Percentiles rank a stretch among this genome's conserved stretches.
Evolutionary conservation across 1,140 invertebrate species (phyloP).

Genomic region (Eufriesea mexicana): DNA sequence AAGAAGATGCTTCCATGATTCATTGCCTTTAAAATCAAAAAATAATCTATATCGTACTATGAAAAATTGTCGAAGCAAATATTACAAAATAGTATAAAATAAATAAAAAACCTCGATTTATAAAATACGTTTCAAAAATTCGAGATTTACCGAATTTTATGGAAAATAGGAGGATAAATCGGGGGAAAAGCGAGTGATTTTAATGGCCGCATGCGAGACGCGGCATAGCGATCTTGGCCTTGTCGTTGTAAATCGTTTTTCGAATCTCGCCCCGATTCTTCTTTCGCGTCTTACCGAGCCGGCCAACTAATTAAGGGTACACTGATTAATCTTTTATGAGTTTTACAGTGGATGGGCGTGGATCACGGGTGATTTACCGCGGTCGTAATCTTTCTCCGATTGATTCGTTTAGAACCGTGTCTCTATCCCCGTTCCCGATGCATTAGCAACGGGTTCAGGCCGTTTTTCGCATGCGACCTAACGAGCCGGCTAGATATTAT

Average conservation of each 20-base stretch:
- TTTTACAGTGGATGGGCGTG: neutral
- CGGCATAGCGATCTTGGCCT: neutral
- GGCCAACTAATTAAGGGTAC: neutral
- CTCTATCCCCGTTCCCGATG: neutral
- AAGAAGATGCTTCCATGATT: too few relatives aligned
- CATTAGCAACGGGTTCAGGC: neutral
- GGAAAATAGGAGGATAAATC: neutral
- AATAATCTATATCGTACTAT: too few relatives aligned
- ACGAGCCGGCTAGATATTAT: conserved; percentile 33
- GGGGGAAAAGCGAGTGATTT: neutral
- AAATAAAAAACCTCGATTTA: too few relatives aligned
- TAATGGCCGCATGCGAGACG: conserved; percentile 5
- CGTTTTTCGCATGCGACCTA: conserved; percentile 24
- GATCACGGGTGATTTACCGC: neutral
- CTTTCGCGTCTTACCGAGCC: too few relatives aligned
- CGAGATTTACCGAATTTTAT: neutral
- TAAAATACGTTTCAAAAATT: too few relatives aligned
- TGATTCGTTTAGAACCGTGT: neutral
- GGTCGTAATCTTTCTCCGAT: neutral
- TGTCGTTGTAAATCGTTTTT: neutral
- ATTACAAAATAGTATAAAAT: too few relatives aligned
- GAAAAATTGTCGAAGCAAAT: too few relatives aligned
- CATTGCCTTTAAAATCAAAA: too few relatives aligned
- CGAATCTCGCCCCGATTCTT: too few relatives aligned
- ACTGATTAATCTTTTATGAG: neutral